Base-by-base conservation (phyloP, 1,140 invertebrate species). In the Monochamus saltuarius region DNA sequence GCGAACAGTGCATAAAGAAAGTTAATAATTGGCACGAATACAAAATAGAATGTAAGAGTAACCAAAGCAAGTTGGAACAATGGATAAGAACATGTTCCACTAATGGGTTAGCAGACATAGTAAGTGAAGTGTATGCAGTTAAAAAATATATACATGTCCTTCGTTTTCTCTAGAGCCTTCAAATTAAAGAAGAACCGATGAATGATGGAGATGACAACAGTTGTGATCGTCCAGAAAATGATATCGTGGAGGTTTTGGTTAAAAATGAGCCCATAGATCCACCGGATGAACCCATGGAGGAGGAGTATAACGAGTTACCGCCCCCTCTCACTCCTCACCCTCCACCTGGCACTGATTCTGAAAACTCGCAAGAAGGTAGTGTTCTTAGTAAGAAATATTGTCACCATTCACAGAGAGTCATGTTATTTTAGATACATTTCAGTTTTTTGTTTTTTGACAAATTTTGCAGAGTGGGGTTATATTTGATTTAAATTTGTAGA, bases 11-110 rank as follows among this genome's bases (percentile, higher is more conserved):
- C 65, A 67, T 80, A 65, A 75, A 77, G 65, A 82, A 81, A 77
- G 77, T 83, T 56, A 80, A 81, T 66, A 80, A 79, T 68, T 83
- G 80, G 80, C 76, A 81, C 59, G 73, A 75, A 61, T 83, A 80
- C 73, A 83, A 82, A 68, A 70, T 71, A 70, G 72, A 79, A 46
- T 83, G 82, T 75, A 75, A 76, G 66, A 78, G 77, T 69, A 79
- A 81, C 70, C 82, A 83, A 77, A 76, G 74, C 67, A 83, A 82
- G 75, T 70, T 83, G 66, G 73, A 74, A 66, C 73, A 77, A 71
- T 77, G 80, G 75, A 69, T 79, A 67, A 61, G 72, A 70, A 76
- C 71, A 61, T 54, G 43, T 49, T 65, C 55, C 40, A 50, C 55
- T 11, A 43, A 59, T 39, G 45, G 59, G 19, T 16, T 59, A 35